Conservation (phyloP, 2,888 invertebrate species). For the Metalampra italica region DNA sequence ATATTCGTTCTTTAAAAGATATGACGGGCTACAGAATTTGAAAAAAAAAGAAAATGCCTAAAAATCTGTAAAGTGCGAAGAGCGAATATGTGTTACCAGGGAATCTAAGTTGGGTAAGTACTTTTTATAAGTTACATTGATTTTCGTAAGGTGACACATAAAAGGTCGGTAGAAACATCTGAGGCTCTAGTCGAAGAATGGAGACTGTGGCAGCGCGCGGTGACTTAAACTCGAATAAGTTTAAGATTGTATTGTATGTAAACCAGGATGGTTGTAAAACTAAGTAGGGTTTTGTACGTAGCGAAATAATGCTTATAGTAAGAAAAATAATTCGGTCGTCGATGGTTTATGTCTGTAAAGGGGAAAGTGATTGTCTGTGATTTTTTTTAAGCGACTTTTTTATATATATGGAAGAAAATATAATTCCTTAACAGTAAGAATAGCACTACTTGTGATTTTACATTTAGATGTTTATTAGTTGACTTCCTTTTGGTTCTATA, state of each 20-base stretch:
- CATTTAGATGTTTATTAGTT: slow-evolving; percentile 72
- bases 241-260: slow-evolving; percentile 41
- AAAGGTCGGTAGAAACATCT: slow-evolving; percentile 40
- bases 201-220: slow-evolving; percentile 35
- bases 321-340: slow-evolving; percentile 63
- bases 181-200: slow-evolving; percentile 32
- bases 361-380: slow-evolving; percentile 79
- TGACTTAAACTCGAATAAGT: slow-evolving; percentile 37
- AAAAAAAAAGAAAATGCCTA: no score
- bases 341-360: slow-evolving; percentile 78
- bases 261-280: slow-evolving; percentile 78
- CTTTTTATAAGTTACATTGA: slow-evolving; percentile 20
- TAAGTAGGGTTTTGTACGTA: slow-evolving; percentile 77
- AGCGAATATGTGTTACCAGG: no score
- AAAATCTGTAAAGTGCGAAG: no score
- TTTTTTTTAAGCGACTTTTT: slow-evolving; percentile 80
- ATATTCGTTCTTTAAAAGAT: no score
- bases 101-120: not conserved
- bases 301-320: slow-evolving; percentile 67
- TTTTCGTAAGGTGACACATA: slow-evolving; percentile 23
- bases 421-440: slow-evolving; percentile 77
- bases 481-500: slow-evolving; percentile 69
- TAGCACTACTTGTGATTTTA: slow-evolving; percentile 80
- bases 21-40: no score
- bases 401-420: slow-evolving; percentile 73